Percentiles rank a stretch among this genome's conserved stretches.
phyloP scores from a whole-genome alignment of 2,113 vertebrate genomes.

The Lepisosteus oculatus region DNA sequence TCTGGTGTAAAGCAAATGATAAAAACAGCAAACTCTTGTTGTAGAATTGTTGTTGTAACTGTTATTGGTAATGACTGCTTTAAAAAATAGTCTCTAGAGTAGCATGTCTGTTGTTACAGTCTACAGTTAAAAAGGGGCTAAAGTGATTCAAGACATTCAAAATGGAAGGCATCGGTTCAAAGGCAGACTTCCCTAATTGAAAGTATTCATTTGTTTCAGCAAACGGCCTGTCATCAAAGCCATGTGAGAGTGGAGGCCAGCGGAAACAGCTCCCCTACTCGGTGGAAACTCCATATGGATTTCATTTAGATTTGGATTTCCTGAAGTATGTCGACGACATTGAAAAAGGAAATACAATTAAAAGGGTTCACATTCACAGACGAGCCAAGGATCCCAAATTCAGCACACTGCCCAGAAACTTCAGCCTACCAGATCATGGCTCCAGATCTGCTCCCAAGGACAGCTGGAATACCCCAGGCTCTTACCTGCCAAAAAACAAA shows the following conservation, averaged over 20 bases:
- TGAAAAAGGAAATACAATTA: conserved; percentile 96
- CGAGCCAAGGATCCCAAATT: conserved; percentile 87
- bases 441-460: conserved; percentile 61
- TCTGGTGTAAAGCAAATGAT: too few relatives aligned
- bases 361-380: conserved; percentile 86
- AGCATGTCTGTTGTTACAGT: too few relatives aligned
- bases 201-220: conserved; percentile 56
- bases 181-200: conserved; percentile 5
- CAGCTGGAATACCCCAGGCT: conserved; percentile 72
- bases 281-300: conserved; percentile 95
- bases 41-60: too few relatives aligned
- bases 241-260: conserved; percentile 65
- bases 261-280: conserved; percentile 87
- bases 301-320: conserved; percentile 95
- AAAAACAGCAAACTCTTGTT: too few relatives aligned
- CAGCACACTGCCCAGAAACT: conserved; percentile 92
- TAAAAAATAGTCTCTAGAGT: too few relatives aligned
- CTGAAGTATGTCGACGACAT: conserved; percentile 98
- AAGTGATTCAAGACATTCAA: too few relatives aligned
- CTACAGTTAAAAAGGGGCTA: too few relatives aligned
- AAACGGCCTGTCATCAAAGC: conserved; percentile 67
- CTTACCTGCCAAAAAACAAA: conserved; percentile 69
- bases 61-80: too few relatives aligned
- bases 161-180: background rate
- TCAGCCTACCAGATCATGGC: conserved; percentile 84